phyloP scores from a whole-genome alignment of 2,888 invertebrate species.

The Chydorus sphaericus region DNA sequence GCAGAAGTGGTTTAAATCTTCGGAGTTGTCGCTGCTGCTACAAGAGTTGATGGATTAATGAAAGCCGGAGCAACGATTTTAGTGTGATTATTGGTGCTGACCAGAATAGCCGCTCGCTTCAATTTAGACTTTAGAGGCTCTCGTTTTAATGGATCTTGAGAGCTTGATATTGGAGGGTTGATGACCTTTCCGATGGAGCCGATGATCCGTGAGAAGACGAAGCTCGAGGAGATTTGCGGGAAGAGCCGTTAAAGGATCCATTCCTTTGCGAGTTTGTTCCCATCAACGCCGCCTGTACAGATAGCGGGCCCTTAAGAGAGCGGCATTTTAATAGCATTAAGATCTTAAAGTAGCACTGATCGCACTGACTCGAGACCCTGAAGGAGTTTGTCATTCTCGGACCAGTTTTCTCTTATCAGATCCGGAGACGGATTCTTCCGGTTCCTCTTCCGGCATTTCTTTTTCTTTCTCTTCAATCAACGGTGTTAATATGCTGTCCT shows the following conservation, averaged over 20 bases:
- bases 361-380: conserved; percentile 1
- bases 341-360: background rate
- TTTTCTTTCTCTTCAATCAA: background rate
- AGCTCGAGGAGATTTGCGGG: background rate
- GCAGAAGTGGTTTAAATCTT: no score
- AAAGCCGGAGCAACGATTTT: no score
- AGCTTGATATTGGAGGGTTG: background rate
- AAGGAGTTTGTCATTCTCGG: background rate
- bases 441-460: background rate
- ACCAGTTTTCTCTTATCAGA: background rate
- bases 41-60: background rate
- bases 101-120: background rate
- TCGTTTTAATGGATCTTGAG: background rate
- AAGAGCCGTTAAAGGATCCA: background rate
- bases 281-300: background rate
- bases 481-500: background rate
- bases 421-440: background rate
- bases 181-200: background rate
- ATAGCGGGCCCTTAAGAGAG: background rate
- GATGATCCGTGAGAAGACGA: background rate
- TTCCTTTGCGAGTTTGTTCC: conserved; percentile 3
- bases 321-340: no score
- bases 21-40: no score
- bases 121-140: background rate
- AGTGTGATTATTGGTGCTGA: no score